Evolutionary conservation across 1,140 invertebrate species (phyloP).

Genomic region (Zaprionus gabonicus): DNA sequence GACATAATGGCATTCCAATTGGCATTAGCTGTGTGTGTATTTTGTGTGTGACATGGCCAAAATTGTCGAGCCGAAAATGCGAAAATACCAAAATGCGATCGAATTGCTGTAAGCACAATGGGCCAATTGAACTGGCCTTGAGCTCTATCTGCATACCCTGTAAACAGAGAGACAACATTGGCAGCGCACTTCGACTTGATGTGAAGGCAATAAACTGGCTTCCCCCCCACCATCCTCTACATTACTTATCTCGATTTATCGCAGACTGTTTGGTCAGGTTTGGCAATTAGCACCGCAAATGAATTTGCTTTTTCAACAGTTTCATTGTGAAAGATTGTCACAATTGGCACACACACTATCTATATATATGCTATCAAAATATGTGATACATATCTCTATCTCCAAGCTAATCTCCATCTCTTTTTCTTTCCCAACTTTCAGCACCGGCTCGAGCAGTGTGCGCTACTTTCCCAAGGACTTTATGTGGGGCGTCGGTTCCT

Average conservation of each 20-base stretch:
- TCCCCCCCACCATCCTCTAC: not conserved
- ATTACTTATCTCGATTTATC: slow-evolving; percentile 18
- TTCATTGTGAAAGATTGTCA: slow-evolving; percentile 14
- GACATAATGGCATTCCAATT: not conserved
- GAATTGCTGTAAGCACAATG: not conserved
- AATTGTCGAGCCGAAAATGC: not conserved
- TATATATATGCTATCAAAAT: not conserved
- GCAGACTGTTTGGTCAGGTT: slow-evolving; percentile 7
- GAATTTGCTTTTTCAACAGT: not conserved
- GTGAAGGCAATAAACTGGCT: slow-evolving; percentile 3
- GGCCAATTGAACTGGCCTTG: not conserved
- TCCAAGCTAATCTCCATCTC: not conserved
- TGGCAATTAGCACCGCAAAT: slow-evolving; percentile 31
- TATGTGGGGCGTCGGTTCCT: slow-evolving; percentile 85
- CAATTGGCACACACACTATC: not conserved
- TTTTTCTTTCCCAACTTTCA: slow-evolving; percentile 23
- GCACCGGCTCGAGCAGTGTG: slow-evolving; percentile 39
- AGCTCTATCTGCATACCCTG: not conserved
- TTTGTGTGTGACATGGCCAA: not conserved
- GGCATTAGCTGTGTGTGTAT: not conserved
- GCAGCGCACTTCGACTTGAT: not conserved
- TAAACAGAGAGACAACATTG: not conserved
- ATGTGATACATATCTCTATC: not conserved
- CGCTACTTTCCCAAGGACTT: slow-evolving; percentile 86
- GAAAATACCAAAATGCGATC: not conserved